phyloP scores from a whole-genome alignment of 1,140 invertebrate genomes.

The Branchinecta lindahli region DNA sequence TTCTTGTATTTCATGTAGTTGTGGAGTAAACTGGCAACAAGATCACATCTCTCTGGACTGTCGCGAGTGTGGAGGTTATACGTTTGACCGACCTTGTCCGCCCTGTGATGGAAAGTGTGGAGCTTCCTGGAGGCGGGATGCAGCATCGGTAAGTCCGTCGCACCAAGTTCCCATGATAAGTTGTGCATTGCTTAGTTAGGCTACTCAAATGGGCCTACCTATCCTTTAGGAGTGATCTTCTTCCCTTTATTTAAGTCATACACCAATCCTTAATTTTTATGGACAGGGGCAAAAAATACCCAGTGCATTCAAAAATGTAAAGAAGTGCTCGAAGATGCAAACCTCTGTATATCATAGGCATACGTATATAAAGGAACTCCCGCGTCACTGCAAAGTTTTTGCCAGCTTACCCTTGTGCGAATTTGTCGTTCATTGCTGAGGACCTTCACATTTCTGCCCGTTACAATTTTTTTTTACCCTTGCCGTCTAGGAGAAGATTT shows the following conservation, averaged over 20 bases:
- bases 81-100: conserved; percentile 54
- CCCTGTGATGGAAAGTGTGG: conserved; percentile 57
- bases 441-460: too few relatives aligned
- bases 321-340: not conserved
- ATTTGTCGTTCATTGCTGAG: too few relatives aligned
- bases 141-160: conserved; percentile 45
- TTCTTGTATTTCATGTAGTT: conserved; percentile 34
- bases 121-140: conserved; percentile 55
- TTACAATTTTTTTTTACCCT: too few relatives aligned
- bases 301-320: not conserved
- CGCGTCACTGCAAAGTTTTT: not conserved
- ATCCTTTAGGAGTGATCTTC: not conserved
- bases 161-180: not conserved
- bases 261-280: not conserved
- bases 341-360: not conserved
- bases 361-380: not conserved
- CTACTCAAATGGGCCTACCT: not conserved
- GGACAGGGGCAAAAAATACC: not conserved
- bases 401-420: too few relatives aligned
- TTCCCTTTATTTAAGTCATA: not conserved
- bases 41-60: conserved; percentile 62
- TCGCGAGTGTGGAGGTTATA: conserved; percentile 64
- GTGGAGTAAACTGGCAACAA: conserved; percentile 64
- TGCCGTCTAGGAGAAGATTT: too few relatives aligned
- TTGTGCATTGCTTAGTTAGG: not conserved